These are phyloP conservation scores for Pteropus rufus DNA, from an alignment of 2,797 vertebrate species.

Conservation along the genomic window DNA sequence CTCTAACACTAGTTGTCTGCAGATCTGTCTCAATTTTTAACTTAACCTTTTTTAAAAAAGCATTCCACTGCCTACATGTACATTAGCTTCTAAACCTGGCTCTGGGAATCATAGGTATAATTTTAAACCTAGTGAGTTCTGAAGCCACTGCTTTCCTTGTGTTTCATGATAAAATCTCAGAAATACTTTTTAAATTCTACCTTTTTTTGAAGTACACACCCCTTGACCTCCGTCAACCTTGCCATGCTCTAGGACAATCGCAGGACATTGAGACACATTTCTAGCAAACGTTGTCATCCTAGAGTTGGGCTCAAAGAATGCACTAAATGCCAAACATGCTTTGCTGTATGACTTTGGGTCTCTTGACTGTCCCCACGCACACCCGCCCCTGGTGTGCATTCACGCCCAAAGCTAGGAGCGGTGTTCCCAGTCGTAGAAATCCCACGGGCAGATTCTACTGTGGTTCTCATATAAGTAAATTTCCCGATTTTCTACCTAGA, in stretches of 20 bases:
- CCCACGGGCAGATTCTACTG: background rate
- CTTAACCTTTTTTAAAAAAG: background rate
- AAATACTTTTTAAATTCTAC: background rate
- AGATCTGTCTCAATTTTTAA: background rate
- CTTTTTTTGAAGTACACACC: background rate
- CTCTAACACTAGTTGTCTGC: background rate
- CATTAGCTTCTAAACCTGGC: background rate
- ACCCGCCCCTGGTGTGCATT: fast-evolving
- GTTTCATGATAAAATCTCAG: background rate
- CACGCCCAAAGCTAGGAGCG: fast-evolving
- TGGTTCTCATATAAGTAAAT: background rate
- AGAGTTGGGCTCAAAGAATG: background rate
- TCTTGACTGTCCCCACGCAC: fast-evolving
- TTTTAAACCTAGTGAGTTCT: background rate
- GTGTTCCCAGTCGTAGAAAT: background rate
- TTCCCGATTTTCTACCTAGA: background rate
- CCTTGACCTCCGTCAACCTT: fast-evolving
- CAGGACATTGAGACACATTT: fast-evolving
- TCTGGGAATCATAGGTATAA: background rate
- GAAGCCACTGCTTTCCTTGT: background rate
- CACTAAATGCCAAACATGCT: fast-evolving
- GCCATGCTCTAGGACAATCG: fast-evolving
- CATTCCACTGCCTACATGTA: background rate
- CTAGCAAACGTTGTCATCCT: fast-evolving
- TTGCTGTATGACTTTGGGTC: fast-evolving